Evolutionary conservation across 2,797 vertebrate genomes (phyloP).

Genomic region (Valencia hispanica): DNA sequence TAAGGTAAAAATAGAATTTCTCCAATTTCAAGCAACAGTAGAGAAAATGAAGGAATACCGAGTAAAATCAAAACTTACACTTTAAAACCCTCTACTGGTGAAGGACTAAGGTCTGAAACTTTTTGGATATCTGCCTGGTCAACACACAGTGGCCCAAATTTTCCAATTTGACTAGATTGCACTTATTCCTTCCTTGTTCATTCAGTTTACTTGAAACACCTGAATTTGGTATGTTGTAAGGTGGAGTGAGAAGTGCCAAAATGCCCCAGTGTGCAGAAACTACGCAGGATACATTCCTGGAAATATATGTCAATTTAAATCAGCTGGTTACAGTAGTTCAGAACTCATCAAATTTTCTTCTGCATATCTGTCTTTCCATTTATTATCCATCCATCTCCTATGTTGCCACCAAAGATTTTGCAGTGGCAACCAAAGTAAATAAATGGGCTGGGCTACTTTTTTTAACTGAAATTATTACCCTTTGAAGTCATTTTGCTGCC

Average conservation of each 20-base stretch:
- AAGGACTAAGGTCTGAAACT: too few relatives aligned
- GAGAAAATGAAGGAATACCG: not conserved
- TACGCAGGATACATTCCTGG: not conserved
- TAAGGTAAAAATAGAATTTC: slow-evolving; percentile 24
- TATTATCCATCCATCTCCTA: not conserved
- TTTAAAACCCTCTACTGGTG: slow-evolving; percentile 34
- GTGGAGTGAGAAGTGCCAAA: not conserved
- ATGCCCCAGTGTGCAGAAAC: not conserved
- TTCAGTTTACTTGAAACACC: slow-evolving; percentile 6
- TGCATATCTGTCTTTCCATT: not conserved
- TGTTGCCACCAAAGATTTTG: too few relatives aligned
- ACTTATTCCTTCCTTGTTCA: not conserved
- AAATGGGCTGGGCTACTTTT: too few relatives aligned
- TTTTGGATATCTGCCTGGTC: slow-evolving; percentile 8
- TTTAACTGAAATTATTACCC: too few relatives aligned
- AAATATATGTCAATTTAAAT: not conserved
- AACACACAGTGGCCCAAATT: not conserved
- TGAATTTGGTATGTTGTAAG: not conserved
- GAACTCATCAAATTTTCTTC: not conserved
- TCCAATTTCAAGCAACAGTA: slow-evolving; percentile 8
- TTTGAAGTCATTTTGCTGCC: too few relatives aligned
- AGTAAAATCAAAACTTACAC: slow-evolving; percentile 40
- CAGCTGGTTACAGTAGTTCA: not conserved
- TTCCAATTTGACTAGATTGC: slow-evolving; percentile 7
- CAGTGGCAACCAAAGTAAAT: too few relatives aligned